phyloP scores from a whole-genome alignment of 2,888 invertebrate species.

The Drosophila eohydei region DNA sequence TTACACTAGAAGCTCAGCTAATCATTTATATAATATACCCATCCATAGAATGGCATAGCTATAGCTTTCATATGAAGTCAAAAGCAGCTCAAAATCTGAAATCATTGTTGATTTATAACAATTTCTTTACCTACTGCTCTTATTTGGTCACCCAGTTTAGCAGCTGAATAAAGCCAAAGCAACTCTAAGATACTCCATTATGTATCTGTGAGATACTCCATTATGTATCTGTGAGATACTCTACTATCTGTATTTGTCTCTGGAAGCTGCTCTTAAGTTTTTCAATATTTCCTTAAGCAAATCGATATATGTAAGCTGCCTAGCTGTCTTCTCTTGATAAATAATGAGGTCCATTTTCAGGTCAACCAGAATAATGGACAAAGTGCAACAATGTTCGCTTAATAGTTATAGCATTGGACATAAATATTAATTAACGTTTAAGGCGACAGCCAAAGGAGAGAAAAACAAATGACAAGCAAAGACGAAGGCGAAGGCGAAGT shows the following conservation, averaged over 20 bases:
- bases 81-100: neutral
- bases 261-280: too few species aligned
- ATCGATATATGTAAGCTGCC: neutral
- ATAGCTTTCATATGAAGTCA: neutral
- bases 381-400: conserved; percentile 16
- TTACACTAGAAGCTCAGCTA: too few species aligned
- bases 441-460: conserved; percentile 26
- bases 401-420: conserved; percentile 29
- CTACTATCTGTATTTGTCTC: too few species aligned
- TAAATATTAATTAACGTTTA: conserved; percentile 55
- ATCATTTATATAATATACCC: too few species aligned
- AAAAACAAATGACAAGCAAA: conserved; percentile 13
- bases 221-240: too few species aligned
- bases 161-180: neutral
- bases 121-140: neutral
- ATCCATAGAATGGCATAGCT: neutral
- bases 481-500: neutral
- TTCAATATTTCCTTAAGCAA: too few species aligned
- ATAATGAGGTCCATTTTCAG: conserved; percentile 4
- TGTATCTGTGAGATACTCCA: too few species aligned
- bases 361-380: conserved; percentile 7
- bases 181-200: too few species aligned
- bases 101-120: neutral
- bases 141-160: neutral
- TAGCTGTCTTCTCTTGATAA: neutral